Evolutionary conservation across 2,888 invertebrate genomes (phyloP), one percentile per base, ranked within the genome.

Genomic region (Leptothorax acervorum): DNA sequence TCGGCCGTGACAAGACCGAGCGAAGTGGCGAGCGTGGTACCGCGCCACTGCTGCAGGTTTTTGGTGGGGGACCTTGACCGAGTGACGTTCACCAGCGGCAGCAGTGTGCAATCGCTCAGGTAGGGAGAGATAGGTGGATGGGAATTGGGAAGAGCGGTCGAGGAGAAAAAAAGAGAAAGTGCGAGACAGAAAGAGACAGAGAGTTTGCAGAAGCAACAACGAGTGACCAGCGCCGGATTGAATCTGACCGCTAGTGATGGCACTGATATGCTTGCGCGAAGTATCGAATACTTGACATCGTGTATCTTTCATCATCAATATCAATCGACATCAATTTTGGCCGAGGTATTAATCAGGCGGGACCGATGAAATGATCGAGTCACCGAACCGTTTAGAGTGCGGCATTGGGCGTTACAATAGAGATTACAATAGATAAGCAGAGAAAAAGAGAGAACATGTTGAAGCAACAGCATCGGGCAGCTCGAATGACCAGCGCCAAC

Each of bases 51-150:
- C 82, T 86, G 86, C 87, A 89, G 91, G 89, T 93, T 94, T 93
- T 93, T 91, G 93, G 93, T 91, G 92, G 91, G 92, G 92, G 89
- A 92, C 94, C 94, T 94, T 94, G 94, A 94, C 94, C 94, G 93
- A 94, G 94, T 94, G 93, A 92, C 91, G 93, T 91, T 91, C 90
- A 88, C 89, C 88, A 82, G 84, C 86, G 71, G 83, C 85, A 73
- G 86, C 48, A 66, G 82, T 71, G 60, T 71, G 79, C 60, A 60
- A 57, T 57, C 79, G 60, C 39, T 81, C 82, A 81, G 68, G 78
- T 57, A 79, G 60, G 60, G 57, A 60, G 71, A 68, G 28, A 66
- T 42, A 75, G 65, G 48, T 63, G 62, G 48, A 65, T 66, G 12
- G 68, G n/a, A 78, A 42, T 51, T 66, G 12, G 68, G n/a, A 78